Conservation (phyloP, 2,113 vertebrate species). For the Calidris pugnax region DNA sequence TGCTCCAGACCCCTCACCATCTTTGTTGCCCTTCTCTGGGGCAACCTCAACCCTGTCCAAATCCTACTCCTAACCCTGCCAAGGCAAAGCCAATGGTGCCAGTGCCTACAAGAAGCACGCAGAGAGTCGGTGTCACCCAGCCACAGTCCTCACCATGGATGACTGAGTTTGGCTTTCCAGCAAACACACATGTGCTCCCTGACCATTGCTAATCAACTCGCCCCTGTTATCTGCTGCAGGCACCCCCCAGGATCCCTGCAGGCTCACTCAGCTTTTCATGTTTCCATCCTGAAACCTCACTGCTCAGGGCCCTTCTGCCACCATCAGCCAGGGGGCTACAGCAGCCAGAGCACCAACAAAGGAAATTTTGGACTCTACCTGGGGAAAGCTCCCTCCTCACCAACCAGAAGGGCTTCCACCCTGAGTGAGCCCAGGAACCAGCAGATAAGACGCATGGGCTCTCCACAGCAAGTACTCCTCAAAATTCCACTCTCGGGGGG, state of each 20-base stretch:
- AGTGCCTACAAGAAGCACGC: not conserved
- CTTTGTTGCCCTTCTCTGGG: too few species aligned
- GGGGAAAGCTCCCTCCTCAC: not conserved
- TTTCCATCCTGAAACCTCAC: not conserved
- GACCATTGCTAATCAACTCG: fast-evolving
- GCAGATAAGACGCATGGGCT: not conserved
- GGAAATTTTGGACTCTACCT: not conserved
- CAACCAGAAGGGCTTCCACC: not conserved
- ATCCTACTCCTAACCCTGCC: not conserved
- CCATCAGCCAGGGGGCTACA: not conserved
- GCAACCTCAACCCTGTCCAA: not conserved
- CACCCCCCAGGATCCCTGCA: not conserved
- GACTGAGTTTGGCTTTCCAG: not conserved
- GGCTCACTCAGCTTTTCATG: not conserved
- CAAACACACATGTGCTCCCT: fast-evolving
- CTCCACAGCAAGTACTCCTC: not conserved
- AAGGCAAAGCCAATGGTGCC: not conserved
- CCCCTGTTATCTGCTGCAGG: not conserved
- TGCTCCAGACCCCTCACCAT: too few species aligned
- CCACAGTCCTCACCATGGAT: not conserved
- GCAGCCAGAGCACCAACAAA: not conserved
- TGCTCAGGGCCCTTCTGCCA: not conserved
- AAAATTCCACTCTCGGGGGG: fast-evolving
- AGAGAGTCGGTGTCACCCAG: fast-evolving
- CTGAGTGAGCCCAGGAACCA: fast-evolving